Evolutionary conservation across 2,797 vertebrate genomes (phyloP).

Genomic region (Gila robusta): DNA sequence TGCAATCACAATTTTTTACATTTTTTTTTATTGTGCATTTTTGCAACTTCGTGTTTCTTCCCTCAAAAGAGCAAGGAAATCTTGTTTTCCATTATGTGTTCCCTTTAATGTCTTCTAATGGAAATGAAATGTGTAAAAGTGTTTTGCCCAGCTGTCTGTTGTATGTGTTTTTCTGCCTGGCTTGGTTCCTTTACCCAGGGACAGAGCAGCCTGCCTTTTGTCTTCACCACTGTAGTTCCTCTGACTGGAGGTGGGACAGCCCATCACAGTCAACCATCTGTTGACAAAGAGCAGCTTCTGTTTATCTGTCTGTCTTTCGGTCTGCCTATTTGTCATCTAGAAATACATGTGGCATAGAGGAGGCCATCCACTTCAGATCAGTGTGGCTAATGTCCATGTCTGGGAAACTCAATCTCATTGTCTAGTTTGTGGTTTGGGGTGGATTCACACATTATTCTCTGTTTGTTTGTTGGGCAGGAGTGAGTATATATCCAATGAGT

Average conservation of each 20-base stretch:
- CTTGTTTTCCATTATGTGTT: neutral
- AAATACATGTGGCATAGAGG: slow-evolving; percentile 15
- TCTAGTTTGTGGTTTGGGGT: neutral
- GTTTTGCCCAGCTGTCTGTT: slow-evolving; percentile 36
- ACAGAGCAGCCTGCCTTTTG: slow-evolving; percentile 27
- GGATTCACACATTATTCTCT: slow-evolving; percentile 3
- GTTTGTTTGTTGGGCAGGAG: slow-evolving; percentile 13
- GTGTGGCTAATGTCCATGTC: slow-evolving; percentile 6
- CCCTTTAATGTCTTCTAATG: neutral
- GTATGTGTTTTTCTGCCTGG: slow-evolving; percentile 50
- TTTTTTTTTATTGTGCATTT: neutral
- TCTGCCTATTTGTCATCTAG: slow-evolving; percentile 21
- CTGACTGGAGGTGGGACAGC: slow-evolving; percentile 36
- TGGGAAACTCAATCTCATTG: slow-evolving; percentile 4
- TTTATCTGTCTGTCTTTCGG: neutral
- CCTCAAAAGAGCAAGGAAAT: neutral
- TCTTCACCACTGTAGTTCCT: slow-evolving; percentile 30
- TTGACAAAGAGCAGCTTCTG: slow-evolving; percentile 56
- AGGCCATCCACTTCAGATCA: slow-evolving; percentile 23
- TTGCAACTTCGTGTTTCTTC: neutral
- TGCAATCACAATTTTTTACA: neutral
- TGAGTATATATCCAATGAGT: neutral
- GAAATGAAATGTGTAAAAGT: slow-evolving; percentile 5
- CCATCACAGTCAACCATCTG: slow-evolving; percentile 65
- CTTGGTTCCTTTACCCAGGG: slow-evolving; percentile 30